Conservation (phyloP, 2,888 invertebrate species). For the Rhaphigaster nebulosa region DNA sequence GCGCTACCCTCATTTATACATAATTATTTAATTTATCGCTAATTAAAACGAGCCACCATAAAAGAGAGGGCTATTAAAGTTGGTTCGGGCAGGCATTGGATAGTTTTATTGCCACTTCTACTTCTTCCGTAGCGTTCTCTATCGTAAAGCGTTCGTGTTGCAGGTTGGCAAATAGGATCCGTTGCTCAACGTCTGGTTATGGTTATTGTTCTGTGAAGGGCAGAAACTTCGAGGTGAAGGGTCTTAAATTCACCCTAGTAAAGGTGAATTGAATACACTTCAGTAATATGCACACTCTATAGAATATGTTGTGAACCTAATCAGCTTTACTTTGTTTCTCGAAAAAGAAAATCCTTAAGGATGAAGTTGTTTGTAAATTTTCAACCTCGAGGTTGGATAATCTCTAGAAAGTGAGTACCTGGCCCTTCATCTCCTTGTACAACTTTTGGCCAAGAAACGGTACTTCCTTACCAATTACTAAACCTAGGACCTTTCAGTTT, state of each 20-base stretch:
- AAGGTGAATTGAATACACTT: background rate
- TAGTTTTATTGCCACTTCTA: conserved; percentile 48
- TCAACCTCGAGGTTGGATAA: background rate
- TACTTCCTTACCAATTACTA: too few species aligned
- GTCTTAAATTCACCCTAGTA: background rate
- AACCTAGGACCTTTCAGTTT: too few species aligned
- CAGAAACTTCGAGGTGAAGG: background rate
- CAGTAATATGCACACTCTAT: background rate
- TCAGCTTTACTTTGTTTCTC: background rate
- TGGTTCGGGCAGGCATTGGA: conserved; percentile 24
- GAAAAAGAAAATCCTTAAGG: background rate
- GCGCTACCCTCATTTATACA: conserved; percentile 58
- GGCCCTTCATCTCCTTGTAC: too few species aligned
- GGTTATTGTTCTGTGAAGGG: background rate
- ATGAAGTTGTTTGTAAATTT: background rate
- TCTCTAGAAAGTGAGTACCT: too few species aligned
- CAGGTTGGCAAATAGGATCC: conserved; percentile 32
- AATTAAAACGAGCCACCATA: conserved; percentile 57
- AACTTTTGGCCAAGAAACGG: too few species aligned
- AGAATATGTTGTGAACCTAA: background rate
- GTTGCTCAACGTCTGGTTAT: background rate
- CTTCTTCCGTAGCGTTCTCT: conserved; percentile 21
- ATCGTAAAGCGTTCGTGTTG: conserved; percentile 45
- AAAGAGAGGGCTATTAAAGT: conserved; percentile 51
- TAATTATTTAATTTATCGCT: conserved; percentile 60